Base-by-base conservation (phyloP, 1,140 invertebrate genomes). In the Drosophila athabasca region DNA sequence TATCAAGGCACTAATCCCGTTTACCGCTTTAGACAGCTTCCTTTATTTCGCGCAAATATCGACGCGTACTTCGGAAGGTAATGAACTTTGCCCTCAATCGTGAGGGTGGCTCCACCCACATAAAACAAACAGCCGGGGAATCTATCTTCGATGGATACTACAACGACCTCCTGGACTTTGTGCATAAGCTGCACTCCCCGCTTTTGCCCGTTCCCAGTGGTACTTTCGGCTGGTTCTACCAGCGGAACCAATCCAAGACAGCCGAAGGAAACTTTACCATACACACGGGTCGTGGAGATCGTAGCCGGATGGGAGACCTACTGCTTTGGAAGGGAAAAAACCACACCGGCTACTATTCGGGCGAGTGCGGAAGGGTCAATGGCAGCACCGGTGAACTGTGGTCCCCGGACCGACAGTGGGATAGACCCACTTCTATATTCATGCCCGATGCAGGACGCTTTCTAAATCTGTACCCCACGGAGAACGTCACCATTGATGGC, bases 221-320 rank as follows among this genome's bases (percentile, higher is more conserved):
- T 55, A 95, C 94, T 84, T 96, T 96, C 90, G 95, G 94, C n/a
- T 97, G 95, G 95, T 96, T 96, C 88, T 95, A 95, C 85, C 77
- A 95, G 93, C 93, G 96, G 52, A 97, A 96, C 88, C 92, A 92
- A 24, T 95, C 95, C 0, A 91, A 93, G 17, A 93, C 92, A 1
- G 96, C 94, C 77, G 96, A 97, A 90, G 96, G 96, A 3, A 92
- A 93, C 24, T 96, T 94, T 74, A 95, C 94, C 15, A 96, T 97
- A 93, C 93, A 94, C 48, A 95, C 95, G 1, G 96, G 96, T 4
- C 90, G 78, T 1, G 87, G 91, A 7, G 94, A 95, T 83, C 93
- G 96, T 45, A 79, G 90, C 2, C 91, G 93, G 62, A 82, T 96
- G 49, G 96, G 95, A 61, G 92, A 94, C 15, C 69, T 96, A 1